These are phyloP conservation scores for Andrena chrysosceles DNA, from an alignment of 2,888 invertebrate genomes.

Conservation along the genomic window DNA sequence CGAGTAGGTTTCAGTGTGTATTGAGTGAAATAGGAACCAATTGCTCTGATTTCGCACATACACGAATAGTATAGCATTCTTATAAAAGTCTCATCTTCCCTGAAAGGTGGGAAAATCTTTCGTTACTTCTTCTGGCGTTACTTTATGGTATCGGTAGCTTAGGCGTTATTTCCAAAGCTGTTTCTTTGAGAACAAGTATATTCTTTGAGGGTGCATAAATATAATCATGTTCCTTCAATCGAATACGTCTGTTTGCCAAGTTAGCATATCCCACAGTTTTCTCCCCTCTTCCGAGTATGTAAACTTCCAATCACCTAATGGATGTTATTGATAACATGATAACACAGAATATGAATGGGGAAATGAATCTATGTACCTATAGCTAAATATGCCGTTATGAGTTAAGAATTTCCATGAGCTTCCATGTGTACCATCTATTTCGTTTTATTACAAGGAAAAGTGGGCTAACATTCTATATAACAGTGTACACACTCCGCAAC, in stretches of 20 bases:
- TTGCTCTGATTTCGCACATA: too few species aligned
- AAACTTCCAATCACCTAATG: slow-evolving; percentile 8
- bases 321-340: not conserved
- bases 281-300: not conserved
- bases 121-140: too few species aligned
- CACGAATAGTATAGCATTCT: not conserved
- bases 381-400: not conserved
- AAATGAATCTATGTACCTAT: not conserved
- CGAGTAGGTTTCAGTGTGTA: too few species aligned
- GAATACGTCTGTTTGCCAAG: not conserved
- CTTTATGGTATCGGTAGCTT: too few species aligned
- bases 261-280: too few species aligned
- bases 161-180: too few species aligned
- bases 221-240: not conserved
- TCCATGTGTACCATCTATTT: slow-evolving; percentile 18
- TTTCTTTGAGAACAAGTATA: too few species aligned
- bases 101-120: not conserved
- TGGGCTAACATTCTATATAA: slow-evolving; percentile 21
- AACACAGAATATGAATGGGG: not conserved
- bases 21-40: too few species aligned
- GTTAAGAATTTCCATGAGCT: slow-evolving; percentile 20
- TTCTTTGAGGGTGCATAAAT: too few species aligned
- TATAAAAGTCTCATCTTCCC: not conserved
- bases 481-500: not conserved
- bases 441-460: slow-evolving; percentile 22